Evolutionary conservation across 2,797 vertebrate genomes (phyloP).

Genomic region (Galago senegalensis): DNA sequence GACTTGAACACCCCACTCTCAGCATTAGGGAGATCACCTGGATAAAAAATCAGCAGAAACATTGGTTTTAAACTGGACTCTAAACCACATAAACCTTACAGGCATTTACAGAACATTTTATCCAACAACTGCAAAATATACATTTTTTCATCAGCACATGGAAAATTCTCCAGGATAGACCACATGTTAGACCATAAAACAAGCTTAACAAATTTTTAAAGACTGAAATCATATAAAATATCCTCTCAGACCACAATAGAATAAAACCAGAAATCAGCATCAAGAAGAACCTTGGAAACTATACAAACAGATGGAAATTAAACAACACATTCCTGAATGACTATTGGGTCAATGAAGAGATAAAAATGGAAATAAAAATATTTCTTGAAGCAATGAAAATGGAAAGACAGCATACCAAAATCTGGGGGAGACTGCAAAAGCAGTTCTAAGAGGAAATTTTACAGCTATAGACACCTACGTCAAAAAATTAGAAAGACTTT

Average conservation of each 20-base stretch:
- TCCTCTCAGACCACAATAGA: not conserved
- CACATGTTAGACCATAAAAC: not conserved
- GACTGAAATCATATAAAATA: not conserved
- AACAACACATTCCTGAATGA: not conserved
- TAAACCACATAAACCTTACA: not conserved
- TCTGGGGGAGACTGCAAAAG: too few species aligned
- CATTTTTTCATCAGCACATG: not conserved
- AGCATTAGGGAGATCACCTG: not conserved
- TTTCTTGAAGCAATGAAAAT: too few species aligned
- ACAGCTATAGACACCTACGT: too few species aligned
- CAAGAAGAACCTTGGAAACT: not conserved
- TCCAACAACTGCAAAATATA: not conserved
- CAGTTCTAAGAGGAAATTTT: too few species aligned
- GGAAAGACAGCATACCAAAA: too few species aligned
- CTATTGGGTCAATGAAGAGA: not conserved
- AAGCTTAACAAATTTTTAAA: not conserved
- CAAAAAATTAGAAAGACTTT: too few species aligned
- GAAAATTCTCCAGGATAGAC: not conserved
- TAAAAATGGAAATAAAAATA: not conserved
- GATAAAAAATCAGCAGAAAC: not conserved
- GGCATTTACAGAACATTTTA: not conserved
- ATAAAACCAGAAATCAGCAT: not conserved
- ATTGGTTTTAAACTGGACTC: not conserved
- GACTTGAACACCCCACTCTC: not conserved
- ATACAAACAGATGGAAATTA: not conserved